Percentiles rank a stretch among this genome's conserved stretches.
These are phyloP conservation scores for Alcis repandata DNA, from an alignment of 2,888 invertebrate genomes.

Conservation along the genomic window DNA sequence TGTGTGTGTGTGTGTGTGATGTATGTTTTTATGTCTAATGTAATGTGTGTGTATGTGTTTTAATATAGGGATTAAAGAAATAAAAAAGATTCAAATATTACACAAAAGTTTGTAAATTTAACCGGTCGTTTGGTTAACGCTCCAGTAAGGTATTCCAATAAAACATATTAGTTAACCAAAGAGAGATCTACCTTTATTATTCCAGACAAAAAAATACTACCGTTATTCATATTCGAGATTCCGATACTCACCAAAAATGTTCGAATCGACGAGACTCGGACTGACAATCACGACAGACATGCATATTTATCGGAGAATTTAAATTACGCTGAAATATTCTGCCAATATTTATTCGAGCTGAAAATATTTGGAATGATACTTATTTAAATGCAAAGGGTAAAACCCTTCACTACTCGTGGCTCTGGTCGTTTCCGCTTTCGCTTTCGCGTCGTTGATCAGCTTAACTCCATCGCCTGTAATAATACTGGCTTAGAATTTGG, in stretches of 20 bases:
- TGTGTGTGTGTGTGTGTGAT: no score
- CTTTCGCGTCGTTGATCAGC: slow-evolving; percentile 37
- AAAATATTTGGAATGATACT: slow-evolving; percentile 16
- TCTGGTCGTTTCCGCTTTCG: slow-evolving; percentile 18
- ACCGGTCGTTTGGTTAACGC: no score
- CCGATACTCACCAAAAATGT: slow-evolving; percentile 27
- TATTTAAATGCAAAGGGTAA: slow-evolving; percentile 39
- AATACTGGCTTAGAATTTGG: slow-evolving; percentile 21
- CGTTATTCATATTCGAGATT: slow-evolving; percentile 11
- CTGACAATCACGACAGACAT: slow-evolving; percentile 42
- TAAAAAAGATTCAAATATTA: no score
- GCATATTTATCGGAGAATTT: slow-evolving; percentile 47
- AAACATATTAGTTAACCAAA: neutral
- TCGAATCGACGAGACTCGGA: slow-evolving; percentile 30
- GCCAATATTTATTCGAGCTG: slow-evolving; percentile 40
- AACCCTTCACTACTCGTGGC: slow-evolving; percentile 30
- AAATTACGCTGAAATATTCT: slow-evolving; percentile 44
- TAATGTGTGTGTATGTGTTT: no score
- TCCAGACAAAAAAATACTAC: slow-evolving; percentile 42
- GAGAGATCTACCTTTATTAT: neutral
- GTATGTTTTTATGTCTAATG: no score
- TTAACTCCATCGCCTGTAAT: slow-evolving; percentile 32
- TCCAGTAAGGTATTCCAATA: neutral
- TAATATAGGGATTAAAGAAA: no score
- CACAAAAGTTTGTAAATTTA: no score